Evolutionary conservation across 2,888 invertebrate genomes (phyloP), one percentile per base, ranked within the genome.

Genomic region (Lasioglossum figueresi): DNA sequence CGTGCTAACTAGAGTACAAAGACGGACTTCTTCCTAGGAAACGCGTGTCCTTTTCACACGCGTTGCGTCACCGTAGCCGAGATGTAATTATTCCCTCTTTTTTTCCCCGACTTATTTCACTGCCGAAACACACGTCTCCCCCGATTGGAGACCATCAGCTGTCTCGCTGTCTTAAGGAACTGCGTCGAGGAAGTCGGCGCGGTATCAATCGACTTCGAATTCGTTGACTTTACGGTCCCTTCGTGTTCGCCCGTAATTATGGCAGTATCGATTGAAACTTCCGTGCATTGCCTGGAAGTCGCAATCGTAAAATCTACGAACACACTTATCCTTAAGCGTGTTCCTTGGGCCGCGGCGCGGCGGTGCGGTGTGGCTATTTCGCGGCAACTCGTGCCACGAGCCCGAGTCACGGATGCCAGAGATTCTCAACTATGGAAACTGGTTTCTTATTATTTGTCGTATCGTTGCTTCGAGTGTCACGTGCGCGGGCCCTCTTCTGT

Each of bases 241-340:
- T 89, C 90, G 83, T 88, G 90, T 52, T 48, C 12, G 14, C 4
- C 8, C 10, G 76, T 76, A 73, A 76, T 89, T 82, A 80, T 77
- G 66, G 43, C 71, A 71, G 34, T 71, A 88, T 88, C 88, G 90
- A 88, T 89, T 78, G 52, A 52, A 12, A 59, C 68, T 71, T 63
- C 68, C 66, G 71, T 72, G 59, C 66, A 79, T 79, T 84, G 56
- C 82, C 71, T 48, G 80, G 80, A 84, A 84, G 68, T 76, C 63
- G 40, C 48, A 80, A 83, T 76, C 52, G 43, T 85, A 70, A 83
- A 88, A 83, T 83, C 78, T 78, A 80, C 56, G 37, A 73, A 63
- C 70, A 76, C 34, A 43, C 76, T 68, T 68, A 84, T 84, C 34
- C 73, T 79, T 70, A 83, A 79, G 84, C 73, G 34, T 68, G 73